Evolutionary conservation across 2,797 vertebrate species (phyloP), one percentile per base, ranked within the genome.

Genomic region (Gymnothorax javanicus): DNA sequence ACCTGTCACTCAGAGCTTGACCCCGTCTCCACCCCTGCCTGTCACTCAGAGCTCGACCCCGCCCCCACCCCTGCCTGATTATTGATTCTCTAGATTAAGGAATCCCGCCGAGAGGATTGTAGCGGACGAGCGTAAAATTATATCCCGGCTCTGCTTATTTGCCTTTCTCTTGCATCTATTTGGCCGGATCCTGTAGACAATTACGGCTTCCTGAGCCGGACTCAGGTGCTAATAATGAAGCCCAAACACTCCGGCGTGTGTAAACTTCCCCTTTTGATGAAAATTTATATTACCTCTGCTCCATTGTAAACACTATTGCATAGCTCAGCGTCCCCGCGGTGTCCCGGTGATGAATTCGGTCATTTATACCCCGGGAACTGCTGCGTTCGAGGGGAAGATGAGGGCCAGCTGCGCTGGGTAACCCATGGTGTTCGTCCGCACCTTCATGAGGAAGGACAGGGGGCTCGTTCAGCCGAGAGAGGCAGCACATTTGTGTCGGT

Each of bases 271-370:
- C 93, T 96, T 96, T 94, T 94, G 95, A 95, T 97, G 96, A 96
- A 96, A 97, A 96, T 96, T 97, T 96, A 96, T 97, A 97, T 97
- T 96, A 97, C 97, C 96, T 96, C 96, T 96, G 95, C 95, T 94
- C 95, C 96, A 96, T 96, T 96, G 97, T 97, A 97, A 97, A 97
- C 97, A 97, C 96, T 97, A 95, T 95, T 95, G 97, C 97, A 98
- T 97, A 97, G 97, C 97, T 97, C 97, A 97, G 97, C 91, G 20
- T 96, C 99, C 98, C 97, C 97, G 33, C 91, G 95, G 97, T 98
- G 98, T 97, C 97, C 97, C 97, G 62, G 94, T 97, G 97, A 98
- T 99, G 98, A 98, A 99, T 99, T 98, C 96, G 97, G 96, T 98
- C 96, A 95, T 98, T 98, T 97, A 96, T 97, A 97, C 96, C 97